Percentiles rank a stretch among this genome's conserved stretches.
Evolutionary conservation across 1,140 invertebrate genomes (phyloP).

Genomic region (Heliothis subflexa): DNA sequence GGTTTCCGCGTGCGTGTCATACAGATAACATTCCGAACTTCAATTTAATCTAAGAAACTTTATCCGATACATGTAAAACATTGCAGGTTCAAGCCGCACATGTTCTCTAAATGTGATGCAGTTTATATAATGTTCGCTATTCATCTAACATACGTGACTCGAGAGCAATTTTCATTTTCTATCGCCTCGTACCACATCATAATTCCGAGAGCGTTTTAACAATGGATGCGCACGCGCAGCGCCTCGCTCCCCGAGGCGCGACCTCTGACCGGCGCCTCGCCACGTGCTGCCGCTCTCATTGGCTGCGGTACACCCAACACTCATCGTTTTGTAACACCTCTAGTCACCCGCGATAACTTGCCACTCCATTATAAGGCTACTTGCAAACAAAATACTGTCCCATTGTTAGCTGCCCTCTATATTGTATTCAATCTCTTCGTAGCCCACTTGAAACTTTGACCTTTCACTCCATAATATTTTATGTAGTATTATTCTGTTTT

Average conservation of each 20-base stretch:
- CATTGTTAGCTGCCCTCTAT: constrained; percentile 53
- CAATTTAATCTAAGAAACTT: constrained; percentile 39
- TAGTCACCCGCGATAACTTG: constrained; percentile 49
- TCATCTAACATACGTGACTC: constrained; percentile 40
- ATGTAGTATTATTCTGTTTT: constrained; percentile 21
- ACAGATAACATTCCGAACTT: constrained; percentile 27
- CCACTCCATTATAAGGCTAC: constrained; percentile 53
- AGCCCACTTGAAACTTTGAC: constrained; percentile 31
- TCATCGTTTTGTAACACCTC: constrained; percentile 76
- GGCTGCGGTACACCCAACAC: constrained; percentile 67
- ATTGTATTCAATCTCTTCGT: constrained; percentile 50
- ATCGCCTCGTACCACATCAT: constrained; percentile 55
- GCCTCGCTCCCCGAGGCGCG: constrained; percentile 60
- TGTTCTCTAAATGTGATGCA: constrained; percentile 34
- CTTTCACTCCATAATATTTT: constrained; percentile 30
- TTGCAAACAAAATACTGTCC: constrained; percentile 57
- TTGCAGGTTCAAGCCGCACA: not conserved
- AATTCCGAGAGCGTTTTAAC: constrained; percentile 57
- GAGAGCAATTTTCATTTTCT: constrained; percentile 46
- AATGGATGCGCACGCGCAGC: constrained; percentile 68
- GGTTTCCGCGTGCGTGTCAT: constrained; percentile 22
- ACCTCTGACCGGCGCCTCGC: constrained; percentile 68
- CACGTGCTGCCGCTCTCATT: constrained; percentile 77
- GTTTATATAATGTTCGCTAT: constrained; percentile 36
- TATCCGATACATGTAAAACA: constrained; percentile 9